Base-by-base conservation (phyloP, 2,113 vertebrate genomes). In the Abramis brama region DNA sequence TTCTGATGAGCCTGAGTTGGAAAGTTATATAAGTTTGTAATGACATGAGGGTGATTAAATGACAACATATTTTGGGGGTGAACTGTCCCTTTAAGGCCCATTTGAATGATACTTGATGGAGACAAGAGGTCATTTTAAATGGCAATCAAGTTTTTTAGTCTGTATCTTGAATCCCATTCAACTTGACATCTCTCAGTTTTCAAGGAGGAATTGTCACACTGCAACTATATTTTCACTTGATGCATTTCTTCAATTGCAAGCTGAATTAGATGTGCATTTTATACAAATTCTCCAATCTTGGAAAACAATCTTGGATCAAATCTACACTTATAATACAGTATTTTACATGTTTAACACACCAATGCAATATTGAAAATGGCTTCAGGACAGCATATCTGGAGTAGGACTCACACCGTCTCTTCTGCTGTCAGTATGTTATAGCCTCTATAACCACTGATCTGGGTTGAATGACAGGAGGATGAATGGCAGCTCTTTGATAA, bases 371-470 rank as follows among this genome's bases (percentile, higher is more conserved):
- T 13, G 47, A 4, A 13, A 50, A 47, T 47, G 11, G 11, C 11
- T 47, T 50, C 17, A 77, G 50, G 2, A 78, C 68, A 71, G 68
- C 3, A 71, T 5, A 71, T 71, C 33, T 71, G 68, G 9, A 70
- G 7, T 11, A 71, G 68, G 23, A 74, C 71, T 74, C 39, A 25
- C 8, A 0, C 47, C 13, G 30, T 43, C 55, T 1, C 1, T 39
- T 60, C 77, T 60, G 21, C 55, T 43, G 30, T 43, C 12, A 36
- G 77, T 59, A 43, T 45, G 71, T n/a, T 73, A 60, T 79, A 60
- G 57, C 11, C 11, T 60, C 5, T n/a, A n/a, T 60, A 43, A 9
- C 12, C 12, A 60, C 77, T 60, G 77, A 79, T 78, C 21, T 57
- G 52, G 11, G 9, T 17, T 59, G 30, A 79, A 59, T 79, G 30